Conservation (phyloP, 1,140 invertebrate genomes). For the Drosophila arizonae region DNA sequence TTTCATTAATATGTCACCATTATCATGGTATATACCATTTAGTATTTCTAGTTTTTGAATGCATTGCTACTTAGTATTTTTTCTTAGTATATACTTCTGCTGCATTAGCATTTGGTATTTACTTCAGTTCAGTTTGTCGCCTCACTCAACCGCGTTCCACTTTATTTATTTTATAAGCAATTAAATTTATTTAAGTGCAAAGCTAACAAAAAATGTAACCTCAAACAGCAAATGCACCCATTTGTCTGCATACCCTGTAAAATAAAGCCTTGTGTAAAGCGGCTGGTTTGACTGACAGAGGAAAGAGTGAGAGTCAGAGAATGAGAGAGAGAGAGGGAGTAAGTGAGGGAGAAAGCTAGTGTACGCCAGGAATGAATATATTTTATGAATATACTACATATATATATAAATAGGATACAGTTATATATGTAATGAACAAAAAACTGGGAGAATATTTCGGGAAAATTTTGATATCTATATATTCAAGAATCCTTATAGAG, state of each 20-base stretch:
- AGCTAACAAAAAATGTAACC: slow-evolving; percentile 56
- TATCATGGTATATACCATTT: too few relatives aligned
- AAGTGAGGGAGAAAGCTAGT: not conserved
- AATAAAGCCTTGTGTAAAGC: not conserved
- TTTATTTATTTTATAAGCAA: slow-evolving; percentile 77
- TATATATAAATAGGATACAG: too few relatives aligned
- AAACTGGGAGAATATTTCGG: too few relatives aligned
- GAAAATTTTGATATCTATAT: too few relatives aligned
- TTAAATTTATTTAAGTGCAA: slow-evolving; percentile 78
- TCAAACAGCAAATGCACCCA: slow-evolving; percentile 2
- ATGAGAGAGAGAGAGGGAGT: not conserved
- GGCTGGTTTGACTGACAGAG: not conserved
- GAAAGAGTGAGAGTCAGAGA: not conserved
- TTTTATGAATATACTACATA: too few relatives aligned
- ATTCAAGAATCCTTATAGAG: too few relatives aligned
- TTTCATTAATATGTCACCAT: too few relatives aligned
- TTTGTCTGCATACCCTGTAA: slow-evolving; percentile 14
- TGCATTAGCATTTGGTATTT: not conserved
- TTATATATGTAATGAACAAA: too few relatives aligned
- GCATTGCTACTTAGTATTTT: too few relatives aligned
- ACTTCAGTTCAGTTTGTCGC: not conserved
- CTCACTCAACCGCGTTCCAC: slow-evolving; percentile 22
- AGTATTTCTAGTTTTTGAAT: too few relatives aligned
- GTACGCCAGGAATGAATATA: too few relatives aligned
- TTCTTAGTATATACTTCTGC: too few relatives aligned